These are phyloP conservation scores for Laterallus jamaicensis DNA, from an alignment of 2,113 vertebrate species.

Conservation along the genomic window DNA sequence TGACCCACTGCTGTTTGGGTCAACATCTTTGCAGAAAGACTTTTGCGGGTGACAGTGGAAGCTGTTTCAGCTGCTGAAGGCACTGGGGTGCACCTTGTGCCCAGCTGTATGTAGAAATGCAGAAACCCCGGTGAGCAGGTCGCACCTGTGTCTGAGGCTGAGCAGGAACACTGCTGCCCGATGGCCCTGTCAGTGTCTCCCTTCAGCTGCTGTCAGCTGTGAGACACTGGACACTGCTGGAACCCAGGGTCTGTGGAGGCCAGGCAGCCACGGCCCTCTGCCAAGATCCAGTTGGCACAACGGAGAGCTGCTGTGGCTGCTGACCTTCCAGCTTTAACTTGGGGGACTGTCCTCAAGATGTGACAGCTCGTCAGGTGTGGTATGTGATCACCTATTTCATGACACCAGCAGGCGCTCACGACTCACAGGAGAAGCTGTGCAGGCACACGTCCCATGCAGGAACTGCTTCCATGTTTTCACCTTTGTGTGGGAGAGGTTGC, in stretches of 20 bases:
- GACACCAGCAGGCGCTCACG: background rate
- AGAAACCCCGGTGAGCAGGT: background rate
- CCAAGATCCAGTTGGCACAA: background rate
- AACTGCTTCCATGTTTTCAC: background rate
- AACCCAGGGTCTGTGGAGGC: background rate
- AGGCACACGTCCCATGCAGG: background rate
- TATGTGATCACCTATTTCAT: background rate
- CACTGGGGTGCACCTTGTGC: background rate
- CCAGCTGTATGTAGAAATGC: background rate
- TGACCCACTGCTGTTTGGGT: background rate
- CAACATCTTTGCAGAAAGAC: background rate
- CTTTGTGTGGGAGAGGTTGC: background rate
- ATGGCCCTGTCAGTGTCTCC: background rate
- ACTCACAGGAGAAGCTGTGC: background rate
- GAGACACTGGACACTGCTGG: background rate
- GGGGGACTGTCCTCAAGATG: background rate
- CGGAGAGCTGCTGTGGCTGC: background rate
- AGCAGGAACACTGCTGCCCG: background rate
- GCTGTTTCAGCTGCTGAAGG: background rate
- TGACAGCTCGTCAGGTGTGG: background rate
- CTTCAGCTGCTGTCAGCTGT: background rate
- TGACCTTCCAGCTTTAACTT: background rate
- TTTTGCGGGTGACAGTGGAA: background rate
- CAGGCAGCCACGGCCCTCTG: background rate
- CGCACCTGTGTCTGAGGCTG: background rate